Percentiles rank a stretch among this genome's conserved stretches.
Conservation (phyloP, 2,888 invertebrate species). For the Orthosia incerta region DNA sequence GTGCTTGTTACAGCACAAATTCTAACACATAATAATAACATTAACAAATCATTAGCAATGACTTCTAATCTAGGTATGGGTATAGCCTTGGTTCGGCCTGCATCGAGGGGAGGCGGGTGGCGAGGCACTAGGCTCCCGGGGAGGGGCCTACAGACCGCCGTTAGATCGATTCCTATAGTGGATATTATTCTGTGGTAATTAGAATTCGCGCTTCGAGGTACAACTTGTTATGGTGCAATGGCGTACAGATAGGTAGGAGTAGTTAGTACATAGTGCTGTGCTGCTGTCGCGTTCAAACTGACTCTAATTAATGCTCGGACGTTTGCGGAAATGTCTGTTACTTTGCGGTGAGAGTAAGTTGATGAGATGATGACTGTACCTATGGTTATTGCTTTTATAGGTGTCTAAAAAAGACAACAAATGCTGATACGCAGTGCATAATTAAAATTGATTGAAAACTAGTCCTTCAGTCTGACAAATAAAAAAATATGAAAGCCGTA, state of each 20-base stretch:
- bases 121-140: slow-evolving; percentile 65
- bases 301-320: slow-evolving; percentile 28
- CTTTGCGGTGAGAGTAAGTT: slow-evolving; percentile 1
- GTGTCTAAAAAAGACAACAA: neutral
- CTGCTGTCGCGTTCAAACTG: slow-evolving; percentile 24
- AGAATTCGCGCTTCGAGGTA: slow-evolving; percentile 82
- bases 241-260: slow-evolving; percentile 31
- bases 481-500: neutral
- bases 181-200: slow-evolving; percentile 89
- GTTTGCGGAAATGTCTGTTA: slow-evolving; percentile 8
- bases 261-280: slow-evolving; percentile 15
- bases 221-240: slow-evolving; percentile 67
- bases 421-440: neutral
- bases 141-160: slow-evolving; percentile 72
- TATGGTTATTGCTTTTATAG: neutral
- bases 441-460: neutral
- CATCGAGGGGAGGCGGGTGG: slow-evolving; percentile 66
- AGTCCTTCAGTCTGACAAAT: neutral
- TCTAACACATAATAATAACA: slow-evolving; percentile 59
- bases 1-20: slow-evolving; percentile 38
- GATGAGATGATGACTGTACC: neutral
- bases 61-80: slow-evolving; percentile 68
- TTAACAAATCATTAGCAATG: slow-evolving; percentile 73
- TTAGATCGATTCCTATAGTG: slow-evolving; percentile 89
- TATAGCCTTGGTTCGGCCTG: slow-evolving; percentile 63